Evolutionary conservation across 1,140 invertebrate species (phyloP), one percentile per base, ranked within the genome.

Genomic region (Metaphire vulgaris): DNA sequence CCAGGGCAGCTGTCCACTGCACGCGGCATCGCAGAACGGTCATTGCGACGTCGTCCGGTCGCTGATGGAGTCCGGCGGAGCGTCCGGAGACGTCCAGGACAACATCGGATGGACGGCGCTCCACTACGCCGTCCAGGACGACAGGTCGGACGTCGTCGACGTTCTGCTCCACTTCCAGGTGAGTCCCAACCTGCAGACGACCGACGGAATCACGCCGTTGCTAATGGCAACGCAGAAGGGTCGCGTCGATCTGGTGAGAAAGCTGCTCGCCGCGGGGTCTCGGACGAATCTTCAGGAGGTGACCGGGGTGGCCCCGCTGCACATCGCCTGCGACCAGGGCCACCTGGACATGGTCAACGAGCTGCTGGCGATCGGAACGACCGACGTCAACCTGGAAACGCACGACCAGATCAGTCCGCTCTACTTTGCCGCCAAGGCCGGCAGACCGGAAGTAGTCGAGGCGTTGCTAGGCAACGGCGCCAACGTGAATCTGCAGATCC

Each of bases 11-110:
- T 78, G 77, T 16, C 79, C 81, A 2, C 34, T 78, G n/a, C 77
- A 78, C 33, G 56, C 65, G 64, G 76, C 77, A 1, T 68, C 77
- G 12, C 70, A 78, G 32, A 41, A 78, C 68, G 77, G 77, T 28
- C 30, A 72, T 32, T 16, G 86, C 0, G 82, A 85, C 69, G 88
- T 88, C 77, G 87, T 89, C 1, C 85, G 88, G 72, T 32, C 15
- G 12, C 86, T 85, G 72, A 80, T 89, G 1, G 77, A 89, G 65
- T 81, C 78, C 73, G n/a, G n/a, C n/a, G 79, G 77, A 69, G 81
- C 80, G 26, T 33, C 76, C 66, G 29, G 71, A 15, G 65, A 76
- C 64, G 74, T 41, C 33, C 30, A 26, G 30, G 77, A 78, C 34
- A 33, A 33, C 33, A 72, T 32, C 71, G 77, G 68, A 21, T 81